phyloP scores from a whole-genome alignment of 2,113 vertebrate species.

The Bombycilla garrulus region DNA sequence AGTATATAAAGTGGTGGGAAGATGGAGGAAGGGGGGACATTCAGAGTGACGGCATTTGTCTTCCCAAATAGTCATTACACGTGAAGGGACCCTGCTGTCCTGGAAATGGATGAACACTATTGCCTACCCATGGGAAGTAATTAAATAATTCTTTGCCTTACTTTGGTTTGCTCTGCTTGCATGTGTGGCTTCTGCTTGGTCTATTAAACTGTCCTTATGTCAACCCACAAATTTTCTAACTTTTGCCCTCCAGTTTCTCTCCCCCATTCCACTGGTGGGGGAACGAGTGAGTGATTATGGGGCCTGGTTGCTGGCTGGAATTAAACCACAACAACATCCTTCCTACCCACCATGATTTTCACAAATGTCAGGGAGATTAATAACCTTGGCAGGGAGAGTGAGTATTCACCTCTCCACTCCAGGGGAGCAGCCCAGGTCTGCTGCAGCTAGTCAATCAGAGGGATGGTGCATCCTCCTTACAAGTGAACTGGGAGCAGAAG shows the following conservation, averaged over 20 bases:
- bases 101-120: background rate
- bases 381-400: background rate
- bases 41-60: background rate
- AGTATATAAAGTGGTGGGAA: background rate
- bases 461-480: background rate
- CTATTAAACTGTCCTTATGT: background rate
- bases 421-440: background rate
- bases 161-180: background rate
- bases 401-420: background rate
- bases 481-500: background rate
- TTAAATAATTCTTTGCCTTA: background rate
- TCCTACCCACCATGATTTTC: background rate
- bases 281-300: background rate
- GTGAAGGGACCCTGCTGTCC: background rate
- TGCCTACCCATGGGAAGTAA: background rate
- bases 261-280: background rate
- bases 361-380: background rate
- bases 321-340: background rate
- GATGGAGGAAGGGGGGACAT: background rate
- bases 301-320: background rate
- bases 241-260: background rate
- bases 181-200: background rate
- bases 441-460: background rate
- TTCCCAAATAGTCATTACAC: background rate
- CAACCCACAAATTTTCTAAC: background rate